phyloP scores from a whole-genome alignment of 1,140 invertebrate genomes.

The Cydia pomonella region DNA sequence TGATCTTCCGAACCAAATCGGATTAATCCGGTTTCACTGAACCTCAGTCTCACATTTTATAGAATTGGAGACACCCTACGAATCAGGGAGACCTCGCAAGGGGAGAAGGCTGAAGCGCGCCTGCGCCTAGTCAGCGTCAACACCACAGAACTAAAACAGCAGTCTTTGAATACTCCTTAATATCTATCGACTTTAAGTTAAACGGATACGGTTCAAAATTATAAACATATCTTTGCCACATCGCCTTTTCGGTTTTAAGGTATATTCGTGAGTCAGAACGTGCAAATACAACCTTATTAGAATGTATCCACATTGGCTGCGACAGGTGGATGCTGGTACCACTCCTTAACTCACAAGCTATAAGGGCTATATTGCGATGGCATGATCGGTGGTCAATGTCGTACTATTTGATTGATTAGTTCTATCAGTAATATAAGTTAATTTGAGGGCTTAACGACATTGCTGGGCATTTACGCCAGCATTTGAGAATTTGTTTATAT shows the following conservation, averaged over 20 bases:
- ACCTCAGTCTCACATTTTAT: not conserved
- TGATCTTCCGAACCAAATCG: not conserved
- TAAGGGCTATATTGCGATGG: not conserved
- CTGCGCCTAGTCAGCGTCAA: not conserved
- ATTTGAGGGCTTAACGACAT: not conserved
- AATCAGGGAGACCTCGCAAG: conserved; percentile 7
- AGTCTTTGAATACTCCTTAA: not conserved
- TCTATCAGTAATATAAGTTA: not conserved
- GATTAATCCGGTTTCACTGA: not conserved
- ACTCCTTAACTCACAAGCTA: not conserved
- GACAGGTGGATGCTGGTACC: conserved; percentile 5
- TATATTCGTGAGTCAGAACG: not conserved
- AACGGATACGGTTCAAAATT: not conserved
- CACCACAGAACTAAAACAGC: not conserved
- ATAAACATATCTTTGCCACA: not conserved
- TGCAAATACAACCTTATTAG: conserved; percentile 29
- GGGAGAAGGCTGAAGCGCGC: not conserved
- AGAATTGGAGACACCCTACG: not conserved
- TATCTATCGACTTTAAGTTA: not conserved
- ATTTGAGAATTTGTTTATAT: too few relatives aligned
- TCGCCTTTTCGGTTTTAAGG: not conserved
- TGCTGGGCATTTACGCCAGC: not conserved
- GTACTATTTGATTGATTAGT: conserved; percentile 20
- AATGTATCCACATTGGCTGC: conserved; percentile 20
- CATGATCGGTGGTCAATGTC: not conserved